These are phyloP conservation scores for Rhinolophus sinicus DNA, from an alignment of 2,113 vertebrate genomes.

Conservation along the genomic window DNA sequence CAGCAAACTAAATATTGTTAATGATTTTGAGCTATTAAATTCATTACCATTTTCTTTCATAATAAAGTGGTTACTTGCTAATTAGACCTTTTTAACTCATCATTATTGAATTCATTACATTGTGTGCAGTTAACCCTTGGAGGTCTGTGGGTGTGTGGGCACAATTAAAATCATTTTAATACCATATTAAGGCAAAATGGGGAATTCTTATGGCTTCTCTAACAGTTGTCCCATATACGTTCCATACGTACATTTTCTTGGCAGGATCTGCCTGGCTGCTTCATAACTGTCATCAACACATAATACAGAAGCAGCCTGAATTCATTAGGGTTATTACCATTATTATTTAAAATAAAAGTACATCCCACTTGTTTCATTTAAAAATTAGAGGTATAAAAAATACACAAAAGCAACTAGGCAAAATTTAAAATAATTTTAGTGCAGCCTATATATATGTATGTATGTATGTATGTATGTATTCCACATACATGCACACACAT, in stretches of 20 bases:
- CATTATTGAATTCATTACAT: constrained; percentile 92
- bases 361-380: constrained; percentile 73
- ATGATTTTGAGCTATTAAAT: constrained; percentile 98
- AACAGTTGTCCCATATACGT: constrained; percentile 78
- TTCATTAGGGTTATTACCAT: constrained; percentile 79
- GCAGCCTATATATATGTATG: not conserved
- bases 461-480: not conserved
- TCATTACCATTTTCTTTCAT: constrained; percentile 95
- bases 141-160: constrained; percentile 82
- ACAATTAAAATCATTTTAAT: constrained; percentile 85
- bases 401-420: constrained; percentile 10
- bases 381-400: constrained; percentile 36
- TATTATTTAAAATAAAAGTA: constrained; percentile 79
- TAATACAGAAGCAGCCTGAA: constrained; percentile 74
- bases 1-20: constrained; percentile 93
- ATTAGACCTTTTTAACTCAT: constrained; percentile 96
- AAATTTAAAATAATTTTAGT: constrained; percentile 21
- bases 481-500: not conserved
- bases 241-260: constrained; percentile 81
- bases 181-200: constrained; percentile 69
- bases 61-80: constrained; percentile 95
- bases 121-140: constrained; percentile 89
- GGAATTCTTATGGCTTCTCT: constrained; percentile 77
- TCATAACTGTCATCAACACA: constrained; percentile 78
- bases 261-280: constrained; percentile 83